Percentiles rank a stretch among this genome's conserved stretches.
Evolutionary conservation across 1,140 invertebrate genomes (phyloP).

Genomic region (Pachypsylla venusta): DNA sequence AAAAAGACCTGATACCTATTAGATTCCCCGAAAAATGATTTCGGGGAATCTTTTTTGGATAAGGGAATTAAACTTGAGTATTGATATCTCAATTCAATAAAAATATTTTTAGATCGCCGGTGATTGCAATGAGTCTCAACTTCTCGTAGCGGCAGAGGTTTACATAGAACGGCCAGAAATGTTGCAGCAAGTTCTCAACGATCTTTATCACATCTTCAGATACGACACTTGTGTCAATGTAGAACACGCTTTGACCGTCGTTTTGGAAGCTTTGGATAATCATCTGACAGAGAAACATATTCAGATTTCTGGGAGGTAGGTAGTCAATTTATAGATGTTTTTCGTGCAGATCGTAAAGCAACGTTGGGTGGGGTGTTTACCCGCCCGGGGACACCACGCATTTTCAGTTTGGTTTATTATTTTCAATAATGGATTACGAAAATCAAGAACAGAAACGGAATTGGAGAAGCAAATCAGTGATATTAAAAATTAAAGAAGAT

Average conservation of each 20-base stretch:
- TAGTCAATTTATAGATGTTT: too few relatives aligned
- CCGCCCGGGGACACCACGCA: too few relatives aligned
- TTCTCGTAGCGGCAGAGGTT: constrained; percentile 59
- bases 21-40: too few relatives aligned
- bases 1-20: too few relatives aligned
- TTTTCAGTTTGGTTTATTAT: too few relatives aligned
- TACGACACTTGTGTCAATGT: constrained; percentile 57
- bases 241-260: constrained; percentile 53
- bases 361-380: too few relatives aligned
- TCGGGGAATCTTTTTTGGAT: too few relatives aligned
- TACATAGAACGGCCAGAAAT: constrained; percentile 67
- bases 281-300: constrained; percentile 71
- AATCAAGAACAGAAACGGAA: too few relatives aligned
- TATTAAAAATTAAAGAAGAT: background rate
- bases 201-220: constrained; percentile 79
- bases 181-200: constrained; percentile 71
- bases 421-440: too few relatives aligned
- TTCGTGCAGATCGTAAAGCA: too few relatives aligned
- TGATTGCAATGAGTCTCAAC: constrained; percentile 80
- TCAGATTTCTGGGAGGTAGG: constrained; percentile 71
- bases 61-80: too few relatives aligned
- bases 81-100: too few relatives aligned
- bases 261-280: constrained; percentile 71
- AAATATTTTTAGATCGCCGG: constrained; percentile 66
- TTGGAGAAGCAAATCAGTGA: background rate